Conservation (phyloP, 2,113 vertebrate species). For the Callaeas wilsoni region DNA sequence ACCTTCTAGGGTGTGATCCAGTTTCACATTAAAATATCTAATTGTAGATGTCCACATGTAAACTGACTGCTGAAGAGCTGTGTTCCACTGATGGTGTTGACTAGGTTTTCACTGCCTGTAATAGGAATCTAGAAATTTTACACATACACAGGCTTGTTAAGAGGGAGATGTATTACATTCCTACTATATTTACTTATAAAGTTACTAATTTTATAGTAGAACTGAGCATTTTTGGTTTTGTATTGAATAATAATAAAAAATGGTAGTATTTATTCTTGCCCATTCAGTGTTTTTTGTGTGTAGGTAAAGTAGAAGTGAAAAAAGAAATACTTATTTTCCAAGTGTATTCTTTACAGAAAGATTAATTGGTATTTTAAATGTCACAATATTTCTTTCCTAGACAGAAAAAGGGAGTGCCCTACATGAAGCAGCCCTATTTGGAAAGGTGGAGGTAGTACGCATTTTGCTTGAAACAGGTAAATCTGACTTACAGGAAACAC, state of each 20-base stretch:
- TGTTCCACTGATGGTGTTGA: not conserved
- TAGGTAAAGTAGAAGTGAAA: not conserved
- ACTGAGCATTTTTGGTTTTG: not conserved
- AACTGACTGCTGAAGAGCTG: not conserved
- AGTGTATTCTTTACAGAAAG: not conserved
- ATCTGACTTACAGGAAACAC: not conserved
- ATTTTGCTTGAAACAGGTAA: conserved; percentile 93
- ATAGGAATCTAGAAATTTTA: not conserved
- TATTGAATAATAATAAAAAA: not conserved
- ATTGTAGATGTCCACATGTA: not conserved
- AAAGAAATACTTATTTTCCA: not conserved
- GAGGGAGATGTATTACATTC: not conserved
- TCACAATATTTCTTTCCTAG: conserved; percentile 66
- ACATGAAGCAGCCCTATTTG: conserved; percentile 93
- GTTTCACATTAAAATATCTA: not conserved
- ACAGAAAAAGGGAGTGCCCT: conserved; percentile 96
- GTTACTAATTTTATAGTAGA: not conserved
- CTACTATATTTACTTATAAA: not conserved
- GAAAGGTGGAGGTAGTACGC: conserved; percentile 94
- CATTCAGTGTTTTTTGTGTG: not conserved
- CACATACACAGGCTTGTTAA: not conserved
- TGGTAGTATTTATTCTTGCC: not conserved
- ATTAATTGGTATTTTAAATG: not conserved
- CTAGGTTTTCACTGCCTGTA: not conserved
- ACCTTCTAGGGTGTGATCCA: not conserved